Evolutionary conservation across 2,797 vertebrate species (phyloP).

Genomic region (Merluccius polli): DNA sequence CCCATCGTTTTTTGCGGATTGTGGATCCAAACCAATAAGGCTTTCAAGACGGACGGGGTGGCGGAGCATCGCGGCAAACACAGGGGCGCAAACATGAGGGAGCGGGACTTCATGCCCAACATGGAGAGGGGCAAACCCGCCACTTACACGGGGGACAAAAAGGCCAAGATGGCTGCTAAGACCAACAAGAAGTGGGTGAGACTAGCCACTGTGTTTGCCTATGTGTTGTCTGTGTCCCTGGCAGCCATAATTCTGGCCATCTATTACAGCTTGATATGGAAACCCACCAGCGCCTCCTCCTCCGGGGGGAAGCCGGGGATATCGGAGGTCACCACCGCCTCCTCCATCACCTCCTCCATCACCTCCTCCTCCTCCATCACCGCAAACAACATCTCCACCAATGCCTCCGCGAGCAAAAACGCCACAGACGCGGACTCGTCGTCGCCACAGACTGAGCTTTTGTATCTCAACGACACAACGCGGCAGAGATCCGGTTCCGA

Average conservation of each 20-base stretch:
- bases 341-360: slow-evolving; percentile 58
- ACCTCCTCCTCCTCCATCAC: slow-evolving; percentile 45
- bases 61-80: slow-evolving; percentile 93
- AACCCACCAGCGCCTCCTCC: slow-evolving; percentile 75
- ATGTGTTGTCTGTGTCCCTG: slow-evolving; percentile 95
- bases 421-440: slow-evolving; percentile 67
- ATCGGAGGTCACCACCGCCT: slow-evolving; percentile 38
- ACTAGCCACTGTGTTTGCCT: slow-evolving; percentile 95
- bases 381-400: slow-evolving; percentile 21
- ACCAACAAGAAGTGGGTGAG: slow-evolving; percentile 99
- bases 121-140: slow-evolving; percentile 97
- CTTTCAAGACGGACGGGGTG: slow-evolving; percentile 87
- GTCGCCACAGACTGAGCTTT: slow-evolving; percentile 51
- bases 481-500: slow-evolving; percentile 37
- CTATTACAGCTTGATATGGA: slow-evolving; percentile 98
- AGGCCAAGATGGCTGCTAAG: slow-evolving; percentile 99
- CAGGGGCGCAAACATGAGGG: slow-evolving; percentile 89
- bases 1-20: slow-evolving; percentile 60
- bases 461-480: slow-evolving; percentile 40
- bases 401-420: slow-evolving; percentile 51
- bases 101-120: slow-evolving; percentile 90
- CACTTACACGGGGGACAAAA: slow-evolving; percentile 98
- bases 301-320: slow-evolving; percentile 51
- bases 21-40: slow-evolving; percentile 66
- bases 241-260: slow-evolving; percentile 96